Evolutionary conservation across 2,797 vertebrate species (phyloP), one percentile per base, ranked within the genome.

Genomic region (Enteromius unitaeniatus): DNA sequence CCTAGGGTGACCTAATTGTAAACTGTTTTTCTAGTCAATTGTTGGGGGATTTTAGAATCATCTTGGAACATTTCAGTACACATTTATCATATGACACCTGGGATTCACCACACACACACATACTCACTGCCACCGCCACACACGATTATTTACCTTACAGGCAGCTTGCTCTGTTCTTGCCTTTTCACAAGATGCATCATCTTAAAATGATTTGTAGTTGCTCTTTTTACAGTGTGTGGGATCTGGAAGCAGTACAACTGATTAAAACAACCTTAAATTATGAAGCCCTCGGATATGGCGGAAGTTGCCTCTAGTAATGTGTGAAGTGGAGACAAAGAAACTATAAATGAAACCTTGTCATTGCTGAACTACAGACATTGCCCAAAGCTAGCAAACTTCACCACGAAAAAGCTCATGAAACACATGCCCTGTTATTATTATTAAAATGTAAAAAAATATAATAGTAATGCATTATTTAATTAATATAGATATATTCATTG

Each of bases 181-280:
- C 64, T 81, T 82, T 85, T 84, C 70, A 80, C 78, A 82, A 79
- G 80, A 78, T 79, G 84, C 82, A 82, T 83, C 84, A 83, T 83
- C 84, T 73, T 88, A 70, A 85, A 87, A 86, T 82, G 51, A 81
- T 82, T 86, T 88, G 86, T 85, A 85, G 81, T 78, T n/a, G 60
- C 49, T 65, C 77, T 79, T 82, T 69, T 84, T 82, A 73, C 47
- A 62, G 81, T 75, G 82, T 86, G 75, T 83, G 81, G 85, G 84
- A 83, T 87, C 81, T 86, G 87, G 85, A 87, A 86, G 86, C n/a
- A 53, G 85, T 87, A 81, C 62, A 85, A 87, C 84, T 76, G 53
- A 86, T 78, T 82, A 78, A 86, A 74, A 68, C 49, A 86, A 51
- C 64, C 79, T 70, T 81, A 87, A 84, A 87, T 83, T 84, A 85